Evolutionary conservation across 1,140 invertebrate species (phyloP).

Genomic region (Apis cerana): DNA sequence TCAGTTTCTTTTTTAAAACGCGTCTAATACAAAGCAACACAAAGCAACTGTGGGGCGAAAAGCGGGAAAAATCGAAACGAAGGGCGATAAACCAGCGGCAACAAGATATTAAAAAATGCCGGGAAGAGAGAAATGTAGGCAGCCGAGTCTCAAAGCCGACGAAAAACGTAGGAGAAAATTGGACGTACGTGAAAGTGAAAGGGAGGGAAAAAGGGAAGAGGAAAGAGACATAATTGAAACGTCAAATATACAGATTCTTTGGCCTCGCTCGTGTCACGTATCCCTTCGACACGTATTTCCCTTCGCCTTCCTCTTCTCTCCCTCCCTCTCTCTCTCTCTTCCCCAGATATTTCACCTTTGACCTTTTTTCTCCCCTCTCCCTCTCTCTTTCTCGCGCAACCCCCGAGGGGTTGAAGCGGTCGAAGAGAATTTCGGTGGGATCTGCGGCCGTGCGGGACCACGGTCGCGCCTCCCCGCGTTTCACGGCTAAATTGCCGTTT

Average conservation of each 20-base stretch:
- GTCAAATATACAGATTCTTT: constrained; percentile 27
- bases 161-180: no score
- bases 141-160: no score
- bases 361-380: not conserved
- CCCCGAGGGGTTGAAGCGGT: constrained; percentile 35
- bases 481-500: constrained; percentile 64
- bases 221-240: constrained; percentile 23
- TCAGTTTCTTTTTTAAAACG: not conserved
- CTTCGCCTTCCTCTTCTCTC: not conserved
- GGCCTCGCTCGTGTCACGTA: not conserved
- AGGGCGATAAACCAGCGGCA: not conserved
- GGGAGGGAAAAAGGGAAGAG: no score
- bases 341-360: not conserved
- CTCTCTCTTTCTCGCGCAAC: not conserved
- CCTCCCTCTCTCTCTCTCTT: not conserved
- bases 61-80: not conserved
- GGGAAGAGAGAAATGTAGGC: not conserved
- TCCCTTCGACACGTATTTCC: not conserved
- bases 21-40: not conserved
- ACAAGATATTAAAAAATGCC: not conserved
- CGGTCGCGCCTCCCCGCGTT: constrained; percentile 58
- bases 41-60: not conserved
- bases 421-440: constrained; percentile 48
- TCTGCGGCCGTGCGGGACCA: constrained; percentile 46
- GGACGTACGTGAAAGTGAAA: no score